Evolutionary conservation across 1,140 invertebrate genomes (phyloP).

Genomic region (Pomacea maculata): DNA sequence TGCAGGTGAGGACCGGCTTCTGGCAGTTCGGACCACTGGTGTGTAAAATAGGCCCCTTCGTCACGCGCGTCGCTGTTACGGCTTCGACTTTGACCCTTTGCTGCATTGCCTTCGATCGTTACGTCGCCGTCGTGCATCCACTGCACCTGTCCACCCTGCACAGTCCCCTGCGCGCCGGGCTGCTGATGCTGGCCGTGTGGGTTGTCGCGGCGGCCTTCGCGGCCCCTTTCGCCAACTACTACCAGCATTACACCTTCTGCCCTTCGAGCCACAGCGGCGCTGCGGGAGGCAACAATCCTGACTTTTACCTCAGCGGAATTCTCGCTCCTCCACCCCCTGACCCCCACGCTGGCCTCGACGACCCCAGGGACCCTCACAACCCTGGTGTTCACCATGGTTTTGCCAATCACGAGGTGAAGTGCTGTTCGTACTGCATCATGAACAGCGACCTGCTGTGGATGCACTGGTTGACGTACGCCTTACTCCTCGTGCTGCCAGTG

Average conservation of each 20-base stretch:
- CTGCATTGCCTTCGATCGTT: conserved; percentile 54
- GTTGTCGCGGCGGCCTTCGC: conserved; percentile 78
- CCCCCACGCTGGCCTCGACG: no score
- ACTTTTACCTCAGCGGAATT: no score
- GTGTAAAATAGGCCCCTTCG: conserved; percentile 48
- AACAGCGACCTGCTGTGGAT: conserved; percentile 1
- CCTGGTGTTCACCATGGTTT: no score
- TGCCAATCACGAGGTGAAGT: not conserved
- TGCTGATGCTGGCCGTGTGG: conserved; percentile 90
- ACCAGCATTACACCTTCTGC: conserved; percentile 21
- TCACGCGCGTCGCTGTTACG: conserved; percentile 44
- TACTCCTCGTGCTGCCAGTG: conserved; percentile 9
- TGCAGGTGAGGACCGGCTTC: conserved; percentile 28
- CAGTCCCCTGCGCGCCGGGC: conserved; percentile 74
- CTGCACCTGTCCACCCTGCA: conserved; percentile 74
- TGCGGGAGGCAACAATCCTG: not conserved
- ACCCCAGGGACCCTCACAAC: no score
- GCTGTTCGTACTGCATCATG: conserved; percentile 15
- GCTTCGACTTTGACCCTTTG: conserved; percentile 50
- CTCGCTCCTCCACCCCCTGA: no score
- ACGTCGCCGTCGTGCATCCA: conserved; percentile 49
- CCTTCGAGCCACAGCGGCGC: not conserved
- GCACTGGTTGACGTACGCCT: conserved; percentile 14
- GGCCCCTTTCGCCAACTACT: conserved; percentile 40
- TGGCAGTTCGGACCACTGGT: conserved; percentile 48